Base-by-base conservation (phyloP, 2,888 invertebrate genomes). In the Agelastica alni region DNA sequence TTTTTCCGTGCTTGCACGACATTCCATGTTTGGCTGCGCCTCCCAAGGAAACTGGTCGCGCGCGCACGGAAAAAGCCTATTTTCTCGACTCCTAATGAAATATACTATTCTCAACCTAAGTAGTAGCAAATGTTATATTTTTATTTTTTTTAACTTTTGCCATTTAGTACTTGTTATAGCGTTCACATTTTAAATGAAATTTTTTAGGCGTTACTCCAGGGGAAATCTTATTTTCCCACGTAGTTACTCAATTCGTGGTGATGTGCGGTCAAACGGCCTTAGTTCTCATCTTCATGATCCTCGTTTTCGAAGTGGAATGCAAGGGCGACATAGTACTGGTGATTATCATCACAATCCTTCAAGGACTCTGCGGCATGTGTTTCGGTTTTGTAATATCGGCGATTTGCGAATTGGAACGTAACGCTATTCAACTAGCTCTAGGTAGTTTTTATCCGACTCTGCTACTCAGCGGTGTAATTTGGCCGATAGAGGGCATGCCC, bases 401-500 rank as follows among this genome's bases (percentile, higher is more conserved):
- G 0, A 85, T 94, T 30, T 95, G 95, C 78, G 93, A 93, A 73
- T 80, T 94, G 59, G 96, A 96, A 75, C 83, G 93, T 41, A 93
- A 94, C 78, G 95, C 96, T 31, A 95, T 96, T 73, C 95, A 96
- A 71, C 78, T 94, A 60, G 93, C 96, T 0, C 81, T 96, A 12
- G 96, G 96, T 39, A 94, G 95, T 36, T 95, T 96, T 80, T 96
- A 96, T 78, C 96, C 96, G 13, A 94, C 94, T 12, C 81, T 96
- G 13, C 79, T 96, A 52, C 84, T 96, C 39, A 93, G 93, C 67
- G 96, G 62, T 5, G 95, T 96, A 30, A 93, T 96, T 71, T 96
- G 96, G 96, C 96, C 96, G 53, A 88, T 96, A 58, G 94, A 96
- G 75, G 62, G 94, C 51, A 96, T 96, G 93, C 96, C 96, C 2